Base-by-base conservation (phyloP, 2,888 invertebrate genomes). In the Nineta flava region DNA sequence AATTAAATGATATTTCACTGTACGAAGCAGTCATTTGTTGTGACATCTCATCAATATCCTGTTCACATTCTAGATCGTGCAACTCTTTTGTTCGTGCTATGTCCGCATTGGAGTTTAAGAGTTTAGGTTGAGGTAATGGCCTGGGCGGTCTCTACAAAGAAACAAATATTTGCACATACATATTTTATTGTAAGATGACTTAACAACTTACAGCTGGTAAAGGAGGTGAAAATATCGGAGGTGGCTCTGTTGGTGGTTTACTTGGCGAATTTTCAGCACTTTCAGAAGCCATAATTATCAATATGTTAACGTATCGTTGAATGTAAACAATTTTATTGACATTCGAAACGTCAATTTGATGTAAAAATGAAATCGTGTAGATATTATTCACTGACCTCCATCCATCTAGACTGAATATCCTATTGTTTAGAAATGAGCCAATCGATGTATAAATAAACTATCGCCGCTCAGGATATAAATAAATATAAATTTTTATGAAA, bases 21-120 rank as follows among this genome's bases (percentile, higher is more conserved):
- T 85, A 84, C 0, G 84, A 84, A 12, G 82, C 83, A 15, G 83
- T 84, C 84, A 84, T 84, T 60, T 79, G 74, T 49, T 75, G 72
- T 16, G 76, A 73, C 56, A 75, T 71, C 58, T 76, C 76, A 53
- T 77, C 76, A 54, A 56, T 68, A 59, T 59, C 67, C 60, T 54
- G 55, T 50, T 58, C 58, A 17, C 46, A 47, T 48, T 55, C 54
- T 15, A 51, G 49, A 41, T 51, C 53, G 10, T 53, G 46, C 38
- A 50, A 47, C 9, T 52, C 53, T n/a, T 54, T 54, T 9, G 40
- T 49, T 32, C 38, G 46, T 35, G 56, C 56, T 40, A 55, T 54
- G 31, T 52, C 32, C 12, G 47, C 51, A 26, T 40, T 15, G 16
- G 16, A 17, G 4, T 10, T 31, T 13, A 26, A 32, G 17, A 10